Conservation (phyloP, 2,888 invertebrate species). For the Acanthosepion esculentum region DNA sequence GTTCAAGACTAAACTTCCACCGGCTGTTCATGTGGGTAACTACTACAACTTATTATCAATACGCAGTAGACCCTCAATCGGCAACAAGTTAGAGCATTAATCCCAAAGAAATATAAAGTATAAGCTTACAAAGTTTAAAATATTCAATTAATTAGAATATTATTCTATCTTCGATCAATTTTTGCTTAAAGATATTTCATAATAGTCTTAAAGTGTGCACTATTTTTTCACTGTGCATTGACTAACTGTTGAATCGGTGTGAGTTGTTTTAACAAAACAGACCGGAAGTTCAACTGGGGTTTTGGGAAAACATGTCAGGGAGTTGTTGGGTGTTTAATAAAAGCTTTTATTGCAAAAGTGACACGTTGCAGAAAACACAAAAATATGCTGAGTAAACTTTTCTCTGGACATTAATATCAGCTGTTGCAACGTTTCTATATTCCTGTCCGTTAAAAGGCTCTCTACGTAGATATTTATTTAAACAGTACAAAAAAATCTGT, state of each 20-base stretch:
- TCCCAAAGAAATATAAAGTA: neutral
- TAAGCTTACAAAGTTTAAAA: neutral
- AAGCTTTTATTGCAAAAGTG: neutral
- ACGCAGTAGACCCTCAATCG: neutral
- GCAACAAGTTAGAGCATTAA: neutral
- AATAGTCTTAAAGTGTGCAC: neutral
- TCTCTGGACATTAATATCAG: neutral
- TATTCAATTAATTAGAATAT: neutral
- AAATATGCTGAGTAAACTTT: conserved; percentile 21
- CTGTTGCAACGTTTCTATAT: neutral
- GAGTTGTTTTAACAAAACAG: neutral
- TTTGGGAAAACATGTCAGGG: neutral
- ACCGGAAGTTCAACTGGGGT: neutral
- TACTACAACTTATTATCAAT: neutral
- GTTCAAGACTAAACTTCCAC: neutral
- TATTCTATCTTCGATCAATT: neutral
- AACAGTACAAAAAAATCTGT: neutral
- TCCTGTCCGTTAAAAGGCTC: neutral
- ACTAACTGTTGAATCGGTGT: neutral
- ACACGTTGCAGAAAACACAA: neutral
- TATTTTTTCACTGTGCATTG: neutral
- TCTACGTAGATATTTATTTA: neutral
- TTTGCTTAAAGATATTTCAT: neutral
- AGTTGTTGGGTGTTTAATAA: too few species aligned
- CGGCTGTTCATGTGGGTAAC: neutral